These are phyloP conservation scores for Shargacucullia verbasci DNA, from an alignment of 2,888 invertebrate species.

Conservation along the genomic window DNA sequence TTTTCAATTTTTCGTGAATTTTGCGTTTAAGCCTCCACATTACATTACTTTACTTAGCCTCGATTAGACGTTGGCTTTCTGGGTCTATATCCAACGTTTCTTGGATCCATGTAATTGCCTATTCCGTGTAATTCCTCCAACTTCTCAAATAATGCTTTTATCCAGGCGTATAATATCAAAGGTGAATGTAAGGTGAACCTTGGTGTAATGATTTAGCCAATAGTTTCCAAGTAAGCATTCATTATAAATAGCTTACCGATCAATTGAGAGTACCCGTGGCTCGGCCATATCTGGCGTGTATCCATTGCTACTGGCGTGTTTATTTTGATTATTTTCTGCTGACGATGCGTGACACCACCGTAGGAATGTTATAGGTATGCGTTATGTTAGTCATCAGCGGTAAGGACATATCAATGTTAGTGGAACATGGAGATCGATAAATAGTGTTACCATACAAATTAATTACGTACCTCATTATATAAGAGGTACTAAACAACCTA, in stretches of 20 bases:
- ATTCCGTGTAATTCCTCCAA: not conserved
- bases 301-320: constrained; percentile 23
- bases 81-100: too few relatives aligned
- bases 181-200: not conserved
- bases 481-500: too few relatives aligned
- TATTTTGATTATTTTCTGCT: constrained; percentile 16
- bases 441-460: too few relatives aligned
- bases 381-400: constrained; percentile 2
- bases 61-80: too few relatives aligned
- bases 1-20: too few relatives aligned
- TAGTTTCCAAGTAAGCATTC: constrained; percentile 36
- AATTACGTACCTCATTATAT: too few relatives aligned
- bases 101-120: too few relatives aligned
- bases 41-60: too few relatives aligned
- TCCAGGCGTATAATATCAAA: constrained; percentile 4
- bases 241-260: constrained; percentile 48
- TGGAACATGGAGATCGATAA: too few relatives aligned
- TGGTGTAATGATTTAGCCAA: constrained; percentile 17
- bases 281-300: constrained; percentile 6
- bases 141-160: too few relatives aligned
- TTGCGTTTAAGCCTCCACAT: too few relatives aligned
- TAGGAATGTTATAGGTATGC: constrained; percentile 24
- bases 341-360: constrained; percentile 3
- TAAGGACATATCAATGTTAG: not conserved
- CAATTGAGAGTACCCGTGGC: constrained; percentile 25